A percentile compares a stretch with the other conserved stretches of the same genome.
Conservation (phyloP, 2,888 invertebrate species). For the Stenichneumon culpator region DNA sequence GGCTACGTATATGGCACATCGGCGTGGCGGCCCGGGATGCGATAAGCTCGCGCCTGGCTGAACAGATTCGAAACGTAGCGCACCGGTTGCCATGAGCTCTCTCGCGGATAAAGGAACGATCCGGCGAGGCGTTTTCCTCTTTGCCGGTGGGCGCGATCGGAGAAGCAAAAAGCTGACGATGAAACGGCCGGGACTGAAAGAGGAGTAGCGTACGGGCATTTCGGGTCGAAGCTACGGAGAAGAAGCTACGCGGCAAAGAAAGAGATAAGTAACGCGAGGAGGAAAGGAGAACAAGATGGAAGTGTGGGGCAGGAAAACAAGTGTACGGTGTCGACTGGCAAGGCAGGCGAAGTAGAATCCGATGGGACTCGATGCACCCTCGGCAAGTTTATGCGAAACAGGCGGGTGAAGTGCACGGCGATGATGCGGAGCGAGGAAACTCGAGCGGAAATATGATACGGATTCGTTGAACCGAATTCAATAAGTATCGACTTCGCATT, state of each 20-base stretch:
- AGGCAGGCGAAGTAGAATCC: conserved; percentile 38
- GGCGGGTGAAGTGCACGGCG: conserved; percentile 3
- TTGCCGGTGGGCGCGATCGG: conserved; percentile 7
- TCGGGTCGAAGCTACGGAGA: conserved; percentile 29
- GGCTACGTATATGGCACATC: conserved; percentile 40
- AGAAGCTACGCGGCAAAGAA: conserved; percentile 36
- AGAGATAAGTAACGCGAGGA: conserved; percentile 23
- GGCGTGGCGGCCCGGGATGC: conserved; percentile 32
- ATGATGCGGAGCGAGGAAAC: conserved; percentile 30
- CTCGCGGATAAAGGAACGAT: conserved; percentile 49
- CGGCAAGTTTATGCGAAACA: conserved; percentile 69
- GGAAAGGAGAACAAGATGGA: conserved; percentile 58
- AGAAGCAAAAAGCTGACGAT: conserved; percentile 49
- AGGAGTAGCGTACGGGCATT: not conserved
- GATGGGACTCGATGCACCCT: conserved; percentile 37
- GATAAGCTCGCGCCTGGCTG: conserved; percentile 55
- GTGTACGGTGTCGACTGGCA: conserved; percentile 8
- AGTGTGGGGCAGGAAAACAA: not conserved
- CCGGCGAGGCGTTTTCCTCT: conserved; percentile 42
- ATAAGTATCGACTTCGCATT: conserved; percentile 76
- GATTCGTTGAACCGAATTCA: conserved; percentile 67
- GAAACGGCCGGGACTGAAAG: conserved; percentile 1
- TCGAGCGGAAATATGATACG: conserved; percentile 73
- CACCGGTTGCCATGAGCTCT: conserved; percentile 49
- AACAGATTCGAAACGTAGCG: conserved; percentile 62